Conservation (phyloP, 2,113 vertebrate species). For the Eclectus roratus region DNA sequence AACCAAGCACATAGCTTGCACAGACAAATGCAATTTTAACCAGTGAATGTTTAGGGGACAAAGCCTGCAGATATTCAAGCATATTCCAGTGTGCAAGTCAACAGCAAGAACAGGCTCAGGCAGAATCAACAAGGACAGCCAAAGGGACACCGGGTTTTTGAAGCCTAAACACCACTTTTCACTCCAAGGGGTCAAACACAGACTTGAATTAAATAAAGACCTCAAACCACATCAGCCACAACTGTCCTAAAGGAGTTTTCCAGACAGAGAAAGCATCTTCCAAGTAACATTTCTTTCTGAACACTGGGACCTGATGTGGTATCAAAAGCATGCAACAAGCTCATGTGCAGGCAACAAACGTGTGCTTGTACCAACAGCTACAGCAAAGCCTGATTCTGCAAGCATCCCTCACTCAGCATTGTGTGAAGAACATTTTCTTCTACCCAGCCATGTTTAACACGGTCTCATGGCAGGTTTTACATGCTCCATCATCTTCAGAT, state of each 20-base stretch:
- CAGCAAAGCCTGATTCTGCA: background rate
- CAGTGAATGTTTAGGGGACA: background rate
- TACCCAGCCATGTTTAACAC: background rate
- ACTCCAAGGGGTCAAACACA: background rate
- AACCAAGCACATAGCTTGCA: background rate
- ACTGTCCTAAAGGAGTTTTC: background rate
- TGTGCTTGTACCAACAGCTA: background rate
- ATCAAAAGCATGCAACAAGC: background rate
- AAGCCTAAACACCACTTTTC: background rate
- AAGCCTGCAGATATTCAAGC: background rate
- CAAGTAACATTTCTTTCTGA: background rate
- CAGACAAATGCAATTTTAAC: background rate
- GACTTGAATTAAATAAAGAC: background rate
- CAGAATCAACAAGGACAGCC: background rate
- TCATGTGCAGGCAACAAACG: background rate
- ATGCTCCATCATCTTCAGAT: background rate
- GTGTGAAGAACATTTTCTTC: background rate
- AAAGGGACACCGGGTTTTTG: background rate
- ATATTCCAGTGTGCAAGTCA: background rate
- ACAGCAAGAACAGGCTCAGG: background rate
- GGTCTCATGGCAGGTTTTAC: background rate
- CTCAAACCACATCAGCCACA: background rate
- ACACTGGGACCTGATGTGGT: background rate
- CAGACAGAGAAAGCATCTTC: background rate
- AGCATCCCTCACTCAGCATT: background rate